Conservation (phyloP, 2,113 vertebrate species). For the Pandion haliaetus region DNA sequence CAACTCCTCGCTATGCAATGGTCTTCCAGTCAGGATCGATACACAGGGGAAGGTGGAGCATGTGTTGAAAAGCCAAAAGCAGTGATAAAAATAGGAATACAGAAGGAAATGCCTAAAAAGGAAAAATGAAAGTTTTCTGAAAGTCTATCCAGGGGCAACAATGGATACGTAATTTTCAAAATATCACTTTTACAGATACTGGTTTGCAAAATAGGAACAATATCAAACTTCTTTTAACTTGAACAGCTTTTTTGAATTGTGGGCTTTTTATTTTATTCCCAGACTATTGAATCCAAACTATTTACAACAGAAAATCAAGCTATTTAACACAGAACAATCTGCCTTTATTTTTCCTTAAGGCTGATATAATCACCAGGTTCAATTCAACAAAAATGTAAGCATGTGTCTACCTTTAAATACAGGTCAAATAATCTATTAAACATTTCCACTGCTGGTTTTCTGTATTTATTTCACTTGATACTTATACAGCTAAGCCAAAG, state of each 20-base stretch:
- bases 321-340: neutral
- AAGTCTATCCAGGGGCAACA: neutral
- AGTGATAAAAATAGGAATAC: neutral
- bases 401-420: neutral
- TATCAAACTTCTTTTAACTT: neutral
- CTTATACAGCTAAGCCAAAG: neutral
- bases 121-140: neutral
- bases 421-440: neutral
- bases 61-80: neutral
- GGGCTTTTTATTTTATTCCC: neutral
- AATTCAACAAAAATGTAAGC: neutral
- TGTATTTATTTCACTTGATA: neutral
- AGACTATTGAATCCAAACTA: neutral
- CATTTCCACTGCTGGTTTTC: neutral
- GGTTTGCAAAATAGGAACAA: neutral
- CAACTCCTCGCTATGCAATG: neutral
- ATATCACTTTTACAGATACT: neutral
- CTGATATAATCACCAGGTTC: neutral
- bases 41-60: neutral
- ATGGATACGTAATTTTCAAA: neutral
- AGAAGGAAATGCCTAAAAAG: neutral
- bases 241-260: neutral
- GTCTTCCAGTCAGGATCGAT: neutral
- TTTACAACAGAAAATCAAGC: neutral
- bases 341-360: neutral